Evolutionary conservation across 2,113 vertebrate genomes (phyloP).

Genomic region (Chrysochloris asiatica): DNA sequence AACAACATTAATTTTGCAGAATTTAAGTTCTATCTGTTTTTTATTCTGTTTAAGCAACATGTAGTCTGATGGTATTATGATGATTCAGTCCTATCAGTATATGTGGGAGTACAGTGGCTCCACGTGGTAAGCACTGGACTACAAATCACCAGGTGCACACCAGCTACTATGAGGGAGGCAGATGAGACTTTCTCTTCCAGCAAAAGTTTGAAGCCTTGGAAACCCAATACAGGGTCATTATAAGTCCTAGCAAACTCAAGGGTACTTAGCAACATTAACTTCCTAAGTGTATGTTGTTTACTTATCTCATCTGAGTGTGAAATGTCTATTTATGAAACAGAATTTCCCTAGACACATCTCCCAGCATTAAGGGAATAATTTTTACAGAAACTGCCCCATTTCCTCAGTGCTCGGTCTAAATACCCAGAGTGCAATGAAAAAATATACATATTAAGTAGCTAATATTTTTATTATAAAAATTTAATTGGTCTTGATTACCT

Average conservation of each 20-base stretch:
- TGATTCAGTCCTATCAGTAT: too few relatives aligned
- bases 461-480: slow-evolving; percentile 20
- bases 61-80: not conserved
- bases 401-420: not conserved
- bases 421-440: not conserved
- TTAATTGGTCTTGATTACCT: not conserved
- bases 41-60: not conserved
- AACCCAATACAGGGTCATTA: too few relatives aligned
- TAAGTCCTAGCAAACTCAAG: too few relatives aligned
- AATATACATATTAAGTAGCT: not conserved
- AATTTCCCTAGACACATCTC: not conserved
- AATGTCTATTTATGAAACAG: not conserved
- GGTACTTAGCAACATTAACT: too few relatives aligned
- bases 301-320: not conserved
- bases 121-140: too few relatives aligned
- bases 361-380: not conserved
- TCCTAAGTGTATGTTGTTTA: not conserved
- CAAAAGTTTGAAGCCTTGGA: too few relatives aligned
- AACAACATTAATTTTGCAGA: not conserved
- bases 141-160: too few relatives aligned
- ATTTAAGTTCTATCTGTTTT: not conserved
- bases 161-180: too few relatives aligned
- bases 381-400: not conserved
- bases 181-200: too few relatives aligned
- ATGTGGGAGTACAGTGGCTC: too few relatives aligned